Evolutionary conservation across 2,888 invertebrate species (phyloP).

Genomic region (Dusona sp.): DNA sequence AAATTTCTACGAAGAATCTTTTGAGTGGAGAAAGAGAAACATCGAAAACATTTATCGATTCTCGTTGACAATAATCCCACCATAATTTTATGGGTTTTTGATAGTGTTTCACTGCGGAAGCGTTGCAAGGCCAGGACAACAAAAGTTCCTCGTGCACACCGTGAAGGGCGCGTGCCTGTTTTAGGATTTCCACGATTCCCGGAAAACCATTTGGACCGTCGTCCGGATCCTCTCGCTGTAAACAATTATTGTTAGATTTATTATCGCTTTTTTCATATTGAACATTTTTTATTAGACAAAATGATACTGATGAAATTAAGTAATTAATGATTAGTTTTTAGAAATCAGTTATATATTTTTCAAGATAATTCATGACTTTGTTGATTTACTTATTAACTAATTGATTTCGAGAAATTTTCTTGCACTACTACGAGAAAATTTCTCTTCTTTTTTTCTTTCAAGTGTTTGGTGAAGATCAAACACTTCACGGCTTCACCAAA

Average conservation of each 20-base stretch:
- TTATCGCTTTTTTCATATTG: neutral
- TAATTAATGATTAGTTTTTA: neutral
- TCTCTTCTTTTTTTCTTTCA: no score
- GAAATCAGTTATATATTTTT: neutral
- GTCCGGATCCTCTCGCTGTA: constrained; percentile 17
- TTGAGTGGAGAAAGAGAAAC: constrained; percentile 6
- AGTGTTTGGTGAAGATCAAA: no score
- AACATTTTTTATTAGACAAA: no score
- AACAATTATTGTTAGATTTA: constrained; percentile 1
- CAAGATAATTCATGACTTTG: no score
- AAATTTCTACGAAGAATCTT: constrained; percentile 25
- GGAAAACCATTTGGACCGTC: constrained; percentile 4
- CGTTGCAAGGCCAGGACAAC: constrained; percentile 42
- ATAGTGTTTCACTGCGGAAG: constrained; percentile 29
- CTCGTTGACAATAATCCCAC: constrained; percentile 47
- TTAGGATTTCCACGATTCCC: constrained; percentile 38
- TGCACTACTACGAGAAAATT: no score
- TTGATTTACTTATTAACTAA: no score
- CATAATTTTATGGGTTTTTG: constrained; percentile 34
- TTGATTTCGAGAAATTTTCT: no score
- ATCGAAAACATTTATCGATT: constrained; percentile 35
- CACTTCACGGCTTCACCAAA: no score
- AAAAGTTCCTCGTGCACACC: constrained; percentile 42
- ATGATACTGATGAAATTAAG: no score
- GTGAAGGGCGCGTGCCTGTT: constrained; percentile 32